A percentile compares a stretch with the other conserved stretches of the same genome.
phyloP scores from a whole-genome alignment of 2,888 invertebrate species.

The Oscheius myriophilus region DNA sequence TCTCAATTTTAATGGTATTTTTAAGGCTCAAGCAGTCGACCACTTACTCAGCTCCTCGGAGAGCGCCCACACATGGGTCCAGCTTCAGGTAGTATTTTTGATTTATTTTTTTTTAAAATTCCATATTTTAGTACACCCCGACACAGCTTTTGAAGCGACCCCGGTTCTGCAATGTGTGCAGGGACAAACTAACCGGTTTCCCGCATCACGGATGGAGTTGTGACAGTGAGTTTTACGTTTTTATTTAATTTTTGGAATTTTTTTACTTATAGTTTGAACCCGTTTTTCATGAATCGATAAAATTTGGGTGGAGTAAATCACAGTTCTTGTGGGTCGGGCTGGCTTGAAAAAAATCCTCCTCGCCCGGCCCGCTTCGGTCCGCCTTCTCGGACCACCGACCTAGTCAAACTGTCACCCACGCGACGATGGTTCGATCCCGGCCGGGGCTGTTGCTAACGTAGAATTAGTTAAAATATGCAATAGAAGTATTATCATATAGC shows the following conservation, averaged over 20 bases:
- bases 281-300: too few species aligned
- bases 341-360: too few species aligned
- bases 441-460: too few species aligned
- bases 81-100: slow-evolving; percentile 21
- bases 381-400: too few species aligned
- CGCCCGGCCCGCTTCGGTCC: too few species aligned
- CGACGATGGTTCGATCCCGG: too few species aligned
- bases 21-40: slow-evolving; percentile 27
- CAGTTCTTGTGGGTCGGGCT: too few species aligned
- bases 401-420: too few species aligned
- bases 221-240: slow-evolving; percentile 75
- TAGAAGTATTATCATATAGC: too few species aligned
- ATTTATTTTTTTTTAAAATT: neutral
- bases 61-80: slow-evolving; percentile 31
- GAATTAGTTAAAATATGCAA: too few species aligned
- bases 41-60: slow-evolving; percentile 19
- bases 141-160: slow-evolving; percentile 41
- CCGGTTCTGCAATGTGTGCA: slow-evolving; percentile 86
- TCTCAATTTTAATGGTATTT: too few species aligned
- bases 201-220: slow-evolving; percentile 95
- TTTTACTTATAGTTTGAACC: neutral
- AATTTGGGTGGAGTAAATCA: too few species aligned
- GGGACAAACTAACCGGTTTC: slow-evolving; percentile 89
- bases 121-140: slow-evolving; percentile 39
- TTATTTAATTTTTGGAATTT: neutral